These are phyloP conservation scores for Percina caprodes DNA, from an alignment of 2,113 vertebrate genomes.

Conservation along the genomic window DNA sequence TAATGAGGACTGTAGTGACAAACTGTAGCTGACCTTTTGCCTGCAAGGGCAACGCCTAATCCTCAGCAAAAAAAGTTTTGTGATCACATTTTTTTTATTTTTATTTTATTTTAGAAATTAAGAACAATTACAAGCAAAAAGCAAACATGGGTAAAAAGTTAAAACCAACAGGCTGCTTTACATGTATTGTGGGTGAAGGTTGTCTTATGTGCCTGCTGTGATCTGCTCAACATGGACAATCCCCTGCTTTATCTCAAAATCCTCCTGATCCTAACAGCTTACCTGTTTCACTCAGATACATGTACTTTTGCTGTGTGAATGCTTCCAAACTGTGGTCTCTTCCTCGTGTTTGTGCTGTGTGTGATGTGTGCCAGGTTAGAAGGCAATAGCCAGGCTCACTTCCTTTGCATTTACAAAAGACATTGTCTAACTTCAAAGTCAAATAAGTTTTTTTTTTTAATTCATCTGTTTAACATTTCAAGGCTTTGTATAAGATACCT, in stretches of 20 bases:
- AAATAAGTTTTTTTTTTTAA: neutral
- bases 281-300: slow-evolving; percentile 53
- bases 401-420: slow-evolving; percentile 5
- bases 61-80: neutral
- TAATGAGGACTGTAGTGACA: neutral
- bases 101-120: too few relatives aligned
- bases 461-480: neutral
- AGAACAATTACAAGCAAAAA: too few relatives aligned
- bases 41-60: slow-evolving; percentile 8
- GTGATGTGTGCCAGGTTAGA: neutral
- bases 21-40: slow-evolving; percentile 11
- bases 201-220: slow-evolving; percentile 26
- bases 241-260: slow-evolving; percentile 74
- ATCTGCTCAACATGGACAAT: slow-evolving; percentile 66
- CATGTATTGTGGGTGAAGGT: slow-evolving; percentile 11
- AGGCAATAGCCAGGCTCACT: neutral
- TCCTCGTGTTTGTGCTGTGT: neutral
- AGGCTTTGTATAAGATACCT: neutral
- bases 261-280: slow-evolving; percentile 78
- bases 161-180: neutral
- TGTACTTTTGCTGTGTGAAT: slow-evolving; percentile 46
- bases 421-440: neutral
- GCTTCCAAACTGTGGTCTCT: neutral
- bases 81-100: too few relatives aligned
- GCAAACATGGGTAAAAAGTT: neutral